Evolutionary conservation across 2,888 invertebrate species (phyloP).

Genomic region (Drosophila nr. perissopoda): DNA sequence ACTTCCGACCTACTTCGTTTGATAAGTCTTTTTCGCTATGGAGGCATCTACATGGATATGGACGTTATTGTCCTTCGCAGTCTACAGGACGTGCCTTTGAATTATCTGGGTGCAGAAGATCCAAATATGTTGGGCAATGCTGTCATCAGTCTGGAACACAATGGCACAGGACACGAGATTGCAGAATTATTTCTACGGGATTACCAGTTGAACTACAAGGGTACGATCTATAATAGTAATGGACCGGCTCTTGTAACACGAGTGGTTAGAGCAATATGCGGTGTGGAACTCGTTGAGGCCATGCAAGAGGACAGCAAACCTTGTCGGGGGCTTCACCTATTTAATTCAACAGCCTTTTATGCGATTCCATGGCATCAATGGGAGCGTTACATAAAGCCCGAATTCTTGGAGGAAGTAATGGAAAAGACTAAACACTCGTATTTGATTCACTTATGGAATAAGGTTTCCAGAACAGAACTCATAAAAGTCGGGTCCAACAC

Average conservation of each 20-base stretch:
- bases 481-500: conserved; percentile 73
- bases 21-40: conserved; percentile 88
- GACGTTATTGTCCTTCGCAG: conserved; percentile 89
- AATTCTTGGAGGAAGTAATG: conserved; percentile 82
- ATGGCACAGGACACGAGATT: conserved; percentile 86
- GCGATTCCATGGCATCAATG: conserved; percentile 87
- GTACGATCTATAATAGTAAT: conserved; percentile 86
- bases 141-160: conserved; percentile 87
- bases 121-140: conserved; percentile 87
- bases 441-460: conserved; percentile 83
- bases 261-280: conserved; percentile 86
- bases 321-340: conserved; percentile 88
- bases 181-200: conserved; percentile 86
- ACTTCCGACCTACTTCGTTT: conserved; percentile 82
- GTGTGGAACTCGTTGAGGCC: conserved; percentile 85
- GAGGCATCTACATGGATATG: conserved; percentile 91
- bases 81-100: conserved; percentile 63
- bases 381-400: conserved; percentile 86
- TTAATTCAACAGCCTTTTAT: conserved; percentile 88
- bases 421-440: conserved; percentile 71
- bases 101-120: conserved; percentile 86
- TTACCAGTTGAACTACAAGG: conserved; percentile 86
- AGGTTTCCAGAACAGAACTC: conserved; percentile 62
- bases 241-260: conserved; percentile 87
- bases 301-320: conserved; percentile 85